phyloP scores from a whole-genome alignment of 1,140 invertebrate genomes.

The Nebria ingens region DNA sequence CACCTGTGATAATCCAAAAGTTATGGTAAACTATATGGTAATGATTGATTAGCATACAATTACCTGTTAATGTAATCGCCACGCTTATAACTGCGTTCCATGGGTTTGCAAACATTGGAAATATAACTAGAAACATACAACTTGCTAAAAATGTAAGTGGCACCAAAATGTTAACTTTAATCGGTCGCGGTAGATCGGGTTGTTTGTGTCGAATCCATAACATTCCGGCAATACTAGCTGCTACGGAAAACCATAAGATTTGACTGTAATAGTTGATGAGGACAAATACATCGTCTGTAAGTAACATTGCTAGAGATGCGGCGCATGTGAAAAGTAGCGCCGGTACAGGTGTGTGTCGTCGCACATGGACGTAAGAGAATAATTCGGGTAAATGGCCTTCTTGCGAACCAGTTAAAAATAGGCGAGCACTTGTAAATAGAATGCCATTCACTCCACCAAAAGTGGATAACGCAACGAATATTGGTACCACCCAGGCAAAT shows the following conservation, averaged over 20 bases:
- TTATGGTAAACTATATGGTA: neutral
- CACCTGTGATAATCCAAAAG: constrained; percentile 39
- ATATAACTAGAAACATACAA: constrained; percentile 69
- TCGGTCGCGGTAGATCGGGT: constrained; percentile 70
- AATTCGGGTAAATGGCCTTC: constrained; percentile 73
- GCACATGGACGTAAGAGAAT: constrained; percentile 65
- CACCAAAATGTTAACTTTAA: constrained; percentile 64
- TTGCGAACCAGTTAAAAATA: constrained; percentile 66
- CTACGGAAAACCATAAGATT: constrained; percentile 67
- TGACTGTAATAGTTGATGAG: constrained; percentile 75
- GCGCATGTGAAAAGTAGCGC: constrained; percentile 66
- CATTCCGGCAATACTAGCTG: constrained; percentile 64
- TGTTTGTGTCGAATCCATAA: constrained; percentile 60
- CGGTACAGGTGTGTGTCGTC: constrained; percentile 68
- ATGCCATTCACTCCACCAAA: constrained; percentile 88
- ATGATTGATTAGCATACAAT: neutral
- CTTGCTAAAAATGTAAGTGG: constrained; percentile 76
- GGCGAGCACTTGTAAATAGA: constrained; percentile 75
- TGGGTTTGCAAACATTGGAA: constrained; percentile 67
- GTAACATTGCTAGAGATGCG: constrained; percentile 60
- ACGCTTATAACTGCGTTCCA: constrained; percentile 74
- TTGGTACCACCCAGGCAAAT: constrained; percentile 71
- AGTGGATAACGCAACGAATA: constrained; percentile 77
- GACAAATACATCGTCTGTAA: constrained; percentile 55
- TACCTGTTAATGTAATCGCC: constrained; percentile 61